phyloP scores from a whole-genome alignment of 2,797 vertebrate species.

The Odontamblyopus rebecca region DNA sequence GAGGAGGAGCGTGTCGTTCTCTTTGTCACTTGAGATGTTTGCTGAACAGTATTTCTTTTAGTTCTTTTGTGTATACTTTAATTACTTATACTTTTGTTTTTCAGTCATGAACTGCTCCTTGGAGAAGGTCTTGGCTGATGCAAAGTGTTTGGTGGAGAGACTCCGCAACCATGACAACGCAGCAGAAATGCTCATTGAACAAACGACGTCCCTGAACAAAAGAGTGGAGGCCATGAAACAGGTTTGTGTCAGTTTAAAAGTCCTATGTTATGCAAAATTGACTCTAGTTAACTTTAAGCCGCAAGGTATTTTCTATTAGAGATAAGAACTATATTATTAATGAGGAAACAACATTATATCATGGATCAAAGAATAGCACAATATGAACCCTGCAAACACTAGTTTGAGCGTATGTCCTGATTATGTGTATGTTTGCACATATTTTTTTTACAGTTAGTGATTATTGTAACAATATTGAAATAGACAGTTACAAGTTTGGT shows the following conservation, averaged over 20 bases:
- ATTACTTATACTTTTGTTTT: constrained; percentile 1
- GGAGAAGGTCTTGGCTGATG: constrained; percentile 94
- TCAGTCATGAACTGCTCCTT: constrained; percentile 92
- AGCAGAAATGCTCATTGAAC: constrained; percentile 94
- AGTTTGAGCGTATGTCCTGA: no score
- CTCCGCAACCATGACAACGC: constrained; percentile 94
- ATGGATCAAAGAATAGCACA: no score
- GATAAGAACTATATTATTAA: no score
- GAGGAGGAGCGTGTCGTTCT: no score
- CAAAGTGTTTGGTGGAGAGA: constrained; percentile 92
- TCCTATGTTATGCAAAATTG: no score
- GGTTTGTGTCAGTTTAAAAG: constrained; percentile 57
- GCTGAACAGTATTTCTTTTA: not conserved
- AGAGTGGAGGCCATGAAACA: constrained; percentile 97
- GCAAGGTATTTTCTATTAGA: no score
- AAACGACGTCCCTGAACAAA: constrained; percentile 94
- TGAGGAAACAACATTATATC: no score
- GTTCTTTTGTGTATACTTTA: not conserved
- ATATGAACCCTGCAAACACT: no score
- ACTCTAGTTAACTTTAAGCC: no score
- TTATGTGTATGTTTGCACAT: not conserved
- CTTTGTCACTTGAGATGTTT: no score
- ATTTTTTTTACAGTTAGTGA: not conserved
- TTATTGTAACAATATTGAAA: no score
- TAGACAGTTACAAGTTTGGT: no score